These are phyloP conservation scores for Castor canadensis DNA, from an alignment of 2,113 vertebrate genomes.

Conservation along the genomic window DNA sequence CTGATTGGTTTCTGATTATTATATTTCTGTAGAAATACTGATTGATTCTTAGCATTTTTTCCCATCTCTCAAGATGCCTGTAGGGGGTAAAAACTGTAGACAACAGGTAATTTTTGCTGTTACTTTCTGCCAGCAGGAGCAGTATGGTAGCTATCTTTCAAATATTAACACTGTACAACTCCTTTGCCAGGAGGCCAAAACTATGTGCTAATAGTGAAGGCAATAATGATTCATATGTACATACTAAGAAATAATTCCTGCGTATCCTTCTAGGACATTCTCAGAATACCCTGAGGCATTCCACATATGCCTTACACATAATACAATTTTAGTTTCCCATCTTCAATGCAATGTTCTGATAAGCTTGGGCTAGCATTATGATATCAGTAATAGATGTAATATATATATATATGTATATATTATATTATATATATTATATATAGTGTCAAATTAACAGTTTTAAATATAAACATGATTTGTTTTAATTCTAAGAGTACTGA, in stretches of 20 bases:
- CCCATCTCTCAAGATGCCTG: not conserved
- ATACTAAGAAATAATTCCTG: not conserved
- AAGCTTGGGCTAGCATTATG: not conserved
- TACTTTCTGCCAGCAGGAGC: slow-evolving; percentile 37
- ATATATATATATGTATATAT: no score
- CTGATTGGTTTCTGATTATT: slow-evolving; percentile 71
- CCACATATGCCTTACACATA: not conserved
- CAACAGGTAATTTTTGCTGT: not conserved
- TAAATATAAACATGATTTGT: not conserved
- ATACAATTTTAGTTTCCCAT: not conserved
- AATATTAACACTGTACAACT: not conserved
- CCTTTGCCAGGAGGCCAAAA: not conserved
- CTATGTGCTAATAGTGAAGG: not conserved
- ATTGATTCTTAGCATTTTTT: slow-evolving; percentile 49
- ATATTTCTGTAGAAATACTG: slow-evolving; percentile 50
- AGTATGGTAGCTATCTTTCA: slow-evolving; percentile 7
- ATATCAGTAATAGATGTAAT: fast-evolving
- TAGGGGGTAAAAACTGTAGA: not conserved
- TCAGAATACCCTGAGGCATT: not conserved
- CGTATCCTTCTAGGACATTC: not conserved
- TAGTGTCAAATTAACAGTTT: not conserved
- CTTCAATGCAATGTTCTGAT: not conserved
- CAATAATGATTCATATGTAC: not conserved
- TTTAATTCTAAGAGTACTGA: not conserved
- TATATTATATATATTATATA: no score